Evolutionary conservation across 2,113 vertebrate genomes (phyloP).

Genomic region (Crotophaga sulcirostris): DNA sequence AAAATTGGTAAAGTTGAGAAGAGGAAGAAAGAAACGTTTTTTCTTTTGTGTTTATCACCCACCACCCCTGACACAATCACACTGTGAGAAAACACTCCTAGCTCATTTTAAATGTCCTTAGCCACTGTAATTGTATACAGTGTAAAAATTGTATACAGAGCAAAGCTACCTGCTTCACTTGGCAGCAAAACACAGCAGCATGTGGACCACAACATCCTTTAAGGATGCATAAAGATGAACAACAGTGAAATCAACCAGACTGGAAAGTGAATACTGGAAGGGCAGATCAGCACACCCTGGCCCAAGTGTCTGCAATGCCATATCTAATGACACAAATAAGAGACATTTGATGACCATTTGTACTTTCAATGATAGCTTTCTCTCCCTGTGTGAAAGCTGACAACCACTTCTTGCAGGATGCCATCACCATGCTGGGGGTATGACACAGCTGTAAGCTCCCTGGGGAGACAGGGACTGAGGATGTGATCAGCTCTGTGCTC

Average conservation of each 20-base stretch:
- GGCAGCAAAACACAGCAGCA: neutral
- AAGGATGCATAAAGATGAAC: neutral
- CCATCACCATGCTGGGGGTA: rapidly evolving
- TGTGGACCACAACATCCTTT: neutral
- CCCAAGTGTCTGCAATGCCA: neutral
- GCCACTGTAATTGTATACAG: neutral
- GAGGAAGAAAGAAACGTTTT: neutral
- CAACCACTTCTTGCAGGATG: neutral
- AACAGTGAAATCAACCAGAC: neutral
- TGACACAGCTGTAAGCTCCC: neutral
- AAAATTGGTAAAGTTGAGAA: neutral
- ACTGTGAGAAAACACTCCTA: neutral
- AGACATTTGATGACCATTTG: neutral
- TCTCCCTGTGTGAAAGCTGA: neutral
- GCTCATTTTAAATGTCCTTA: neutral
- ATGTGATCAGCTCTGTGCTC: neutral
- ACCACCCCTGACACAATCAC: neutral
- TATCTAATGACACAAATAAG: neutral
- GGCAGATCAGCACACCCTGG: neutral
- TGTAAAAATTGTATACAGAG: too few species aligned
- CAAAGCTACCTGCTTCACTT: neutral
- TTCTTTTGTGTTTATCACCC: neutral
- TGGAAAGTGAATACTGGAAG: neutral
- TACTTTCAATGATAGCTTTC: neutral
- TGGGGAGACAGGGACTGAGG: neutral